Evolutionary conservation across 2,797 vertebrate genomes (phyloP), one percentile per base, ranked within the genome.

Genomic region (Moxostoma hubbsi): DNA sequence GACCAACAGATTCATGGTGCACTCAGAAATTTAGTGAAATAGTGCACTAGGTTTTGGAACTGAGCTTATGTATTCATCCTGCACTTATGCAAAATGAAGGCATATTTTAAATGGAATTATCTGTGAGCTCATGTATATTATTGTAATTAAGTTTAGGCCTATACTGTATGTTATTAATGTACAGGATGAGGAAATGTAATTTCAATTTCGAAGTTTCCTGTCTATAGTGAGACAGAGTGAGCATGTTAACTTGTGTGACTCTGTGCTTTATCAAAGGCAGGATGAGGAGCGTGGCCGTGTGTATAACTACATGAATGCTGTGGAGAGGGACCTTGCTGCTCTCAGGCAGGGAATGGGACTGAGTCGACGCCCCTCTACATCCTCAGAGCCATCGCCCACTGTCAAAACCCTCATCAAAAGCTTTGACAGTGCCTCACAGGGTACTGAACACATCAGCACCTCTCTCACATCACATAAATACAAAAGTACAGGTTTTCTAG

Each of bases 351-450:
- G 96, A 9, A 96, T 96, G 95, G 96, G 95, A 1, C 87, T 96
- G 77, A 96, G 94, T 43, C 93, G 95, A 62, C 91, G 95, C 45
- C 96, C 95, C 0, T 96, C 95, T 4, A 93, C 95, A 6, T 95
- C 96, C 83, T 96, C 96, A 0, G 96, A 96, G 84, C 96, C 96
- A 0, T 95, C 95, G 1, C 95, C 96, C 13, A 96, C 96, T 0
- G 96, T 96, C 9, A 96, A 96, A 86, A 96, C 96, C 0, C 95
- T 96, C 84, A 96, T 96, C 90, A 96, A 96, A 83, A 96, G 95
- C 55, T 96, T 96, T 0, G 95, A 96, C 92, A 96, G 92, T 58
- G 95, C 96, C 53, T 96, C 95, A 9, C 95, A 94, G 93, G 94
- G 95, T 96, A 88, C 9, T 10, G 9, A 2, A 12, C 47, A 43